phyloP scores from a whole-genome alignment of 2,797 vertebrate species.

The Bradypus variegatus region DNA sequence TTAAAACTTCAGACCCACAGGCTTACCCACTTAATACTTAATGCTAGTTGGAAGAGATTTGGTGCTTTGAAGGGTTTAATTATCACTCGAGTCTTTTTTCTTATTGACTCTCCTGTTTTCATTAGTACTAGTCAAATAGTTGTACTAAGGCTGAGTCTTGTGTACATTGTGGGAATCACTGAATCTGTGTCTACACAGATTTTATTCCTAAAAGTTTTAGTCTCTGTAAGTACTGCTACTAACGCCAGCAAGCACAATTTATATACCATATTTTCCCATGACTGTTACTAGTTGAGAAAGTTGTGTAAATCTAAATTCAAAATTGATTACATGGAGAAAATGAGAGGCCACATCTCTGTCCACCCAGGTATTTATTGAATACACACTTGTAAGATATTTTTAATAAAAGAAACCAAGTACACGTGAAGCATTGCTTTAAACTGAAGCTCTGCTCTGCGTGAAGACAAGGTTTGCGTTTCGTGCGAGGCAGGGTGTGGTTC shows the following conservation, averaged over 20 bases:
- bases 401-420: conserved; percentile 28
- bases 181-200: background rate
- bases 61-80: conserved; percentile 24
- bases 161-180: background rate
- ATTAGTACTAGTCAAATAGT: background rate
- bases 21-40: background rate
- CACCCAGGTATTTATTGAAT: background rate
- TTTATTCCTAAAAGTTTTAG: conserved; percentile 36
- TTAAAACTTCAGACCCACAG: background rate
- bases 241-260: background rate
- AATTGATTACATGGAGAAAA: conserved; percentile 23
- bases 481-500: background rate
- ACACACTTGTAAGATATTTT: conserved; percentile 3
- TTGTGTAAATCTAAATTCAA: background rate
- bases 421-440: background rate
- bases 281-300: background rate
- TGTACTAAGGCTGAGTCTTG: background rate
- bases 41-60: conserved; percentile 27
- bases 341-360: background rate
- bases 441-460: background rate
- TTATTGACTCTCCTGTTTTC: conserved; percentile 10
- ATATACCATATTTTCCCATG: background rate
- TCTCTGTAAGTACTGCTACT: background rate
- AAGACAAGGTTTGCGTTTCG: background rate
- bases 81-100: background rate